A percentile compares a stretch with the other conserved stretches of the same genome.
phyloP scores from a whole-genome alignment of 2,797 vertebrate species.

The Platyrinchus mystaceus region DNA sequence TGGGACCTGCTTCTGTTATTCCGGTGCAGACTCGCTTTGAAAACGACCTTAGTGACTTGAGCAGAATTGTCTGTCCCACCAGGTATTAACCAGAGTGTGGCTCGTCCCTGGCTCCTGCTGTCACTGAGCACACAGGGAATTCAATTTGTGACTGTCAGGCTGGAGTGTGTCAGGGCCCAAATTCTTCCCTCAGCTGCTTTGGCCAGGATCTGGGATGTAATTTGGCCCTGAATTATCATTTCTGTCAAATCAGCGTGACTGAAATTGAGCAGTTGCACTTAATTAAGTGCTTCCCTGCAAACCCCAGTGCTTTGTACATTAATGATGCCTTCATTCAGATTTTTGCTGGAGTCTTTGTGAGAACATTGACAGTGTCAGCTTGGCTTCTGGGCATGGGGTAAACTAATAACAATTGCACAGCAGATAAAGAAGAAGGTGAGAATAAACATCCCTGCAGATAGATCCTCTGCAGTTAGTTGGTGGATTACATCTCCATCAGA shows the following conservation, averaged over 20 bases:
- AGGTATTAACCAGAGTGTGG: not conserved
- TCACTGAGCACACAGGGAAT: not conserved
- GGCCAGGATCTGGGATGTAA: not conserved
- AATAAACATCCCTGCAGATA: not conserved
- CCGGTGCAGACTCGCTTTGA: not conserved
- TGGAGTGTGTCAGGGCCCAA: not conserved
- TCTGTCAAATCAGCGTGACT: conserved; percentile 13
- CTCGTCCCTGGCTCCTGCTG: not conserved
- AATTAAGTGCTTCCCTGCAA: conserved; percentile 25
- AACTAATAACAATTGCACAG: not conserved
- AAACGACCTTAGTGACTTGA: not conserved
- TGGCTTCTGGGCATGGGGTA: not conserved
- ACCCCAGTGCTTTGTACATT: not conserved
- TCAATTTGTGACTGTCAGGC: not conserved
- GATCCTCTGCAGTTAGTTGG: not conserved
- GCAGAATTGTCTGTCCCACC: not conserved
- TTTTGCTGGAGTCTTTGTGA: not conserved
- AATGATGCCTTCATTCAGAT: not conserved
- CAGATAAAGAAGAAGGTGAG: not conserved
- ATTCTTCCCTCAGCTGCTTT: not conserved
- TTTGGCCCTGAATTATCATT: conserved; percentile 16
- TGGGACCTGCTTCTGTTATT: not conserved
- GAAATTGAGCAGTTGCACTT: conserved; percentile 3
- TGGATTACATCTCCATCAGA: not conserved
- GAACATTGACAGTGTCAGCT: not conserved